Conservation (phyloP, 1,140 invertebrate genomes). For the Trigoniulus corallinus region DNA sequence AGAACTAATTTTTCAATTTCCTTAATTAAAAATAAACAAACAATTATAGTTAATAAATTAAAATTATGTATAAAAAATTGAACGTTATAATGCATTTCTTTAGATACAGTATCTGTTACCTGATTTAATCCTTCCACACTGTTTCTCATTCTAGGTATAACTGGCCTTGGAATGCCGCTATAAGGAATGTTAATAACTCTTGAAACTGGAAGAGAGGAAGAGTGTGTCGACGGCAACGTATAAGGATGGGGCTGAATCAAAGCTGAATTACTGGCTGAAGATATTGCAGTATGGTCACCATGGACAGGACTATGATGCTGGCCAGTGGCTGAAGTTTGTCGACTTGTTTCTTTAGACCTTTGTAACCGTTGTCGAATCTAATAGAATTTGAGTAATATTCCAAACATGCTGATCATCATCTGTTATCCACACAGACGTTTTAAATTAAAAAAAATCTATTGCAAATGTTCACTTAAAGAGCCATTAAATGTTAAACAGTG, state of each 20-base stretch:
- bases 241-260: background rate
- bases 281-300: conserved; percentile 22
- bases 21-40: conserved; percentile 4
- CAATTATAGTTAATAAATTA: background rate
- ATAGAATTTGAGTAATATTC: no score
- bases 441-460: conserved; percentile 14
- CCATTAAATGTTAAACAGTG: no score
- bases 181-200: conserved; percentile 10
- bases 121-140: conserved; percentile 71
- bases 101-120: no score
- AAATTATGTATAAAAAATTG: no score
- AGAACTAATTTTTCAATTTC: conserved; percentile 59
- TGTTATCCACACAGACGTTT: conserved; percentile 12
- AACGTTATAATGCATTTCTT: no score
- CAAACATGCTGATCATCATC: background rate
- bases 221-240: conserved; percentile 7
- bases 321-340: conserved; percentile 15
- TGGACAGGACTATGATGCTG: conserved; percentile 21
- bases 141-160: conserved; percentile 46
- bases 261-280: conserved; percentile 12
- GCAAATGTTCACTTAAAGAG: conserved; percentile 12
- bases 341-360: conserved; percentile 21
- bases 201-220: conserved; percentile 7
- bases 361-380: conserved; percentile 20
- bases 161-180: conserved; percentile 30